phyloP scores from a whole-genome alignment of 1,140 invertebrate genomes.

The Onthophagus taurus region DNA sequence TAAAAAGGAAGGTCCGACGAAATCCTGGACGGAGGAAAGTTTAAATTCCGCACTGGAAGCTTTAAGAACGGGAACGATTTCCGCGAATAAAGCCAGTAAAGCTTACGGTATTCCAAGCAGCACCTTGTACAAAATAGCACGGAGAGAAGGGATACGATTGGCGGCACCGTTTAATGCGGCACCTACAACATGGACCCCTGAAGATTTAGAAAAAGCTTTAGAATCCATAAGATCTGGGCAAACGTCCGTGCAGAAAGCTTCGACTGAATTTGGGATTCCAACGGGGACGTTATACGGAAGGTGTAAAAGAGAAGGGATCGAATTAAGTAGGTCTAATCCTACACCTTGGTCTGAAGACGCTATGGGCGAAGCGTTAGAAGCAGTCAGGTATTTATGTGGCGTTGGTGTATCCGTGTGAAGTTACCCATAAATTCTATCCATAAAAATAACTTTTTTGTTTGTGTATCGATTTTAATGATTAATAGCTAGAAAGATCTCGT shows the following conservation, averaged over 20 bases:
- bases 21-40: constrained; percentile 80
- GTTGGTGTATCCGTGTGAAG: too few relatives aligned
- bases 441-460: too few relatives aligned
- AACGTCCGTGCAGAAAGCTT: constrained; percentile 76
- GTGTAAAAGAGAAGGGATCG: constrained; percentile 81
- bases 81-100: constrained; percentile 83
- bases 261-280: constrained; percentile 75
- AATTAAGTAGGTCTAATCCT: constrained; percentile 72
- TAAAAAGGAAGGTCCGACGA: constrained; percentile 77
- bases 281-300: constrained; percentile 75
- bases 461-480: too few relatives aligned
- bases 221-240: constrained; percentile 73
- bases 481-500: too few relatives aligned
- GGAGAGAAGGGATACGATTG: constrained; percentile 75
- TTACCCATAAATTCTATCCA: too few relatives aligned
- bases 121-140: constrained; percentile 81
- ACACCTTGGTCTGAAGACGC: constrained; percentile 85
- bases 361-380: constrained; percentile 80
- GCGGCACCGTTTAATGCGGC: constrained; percentile 84
- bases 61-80: constrained; percentile 69
- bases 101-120: constrained; percentile 86
- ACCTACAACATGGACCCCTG: constrained; percentile 77
- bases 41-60: constrained; percentile 71
- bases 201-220: constrained; percentile 71
- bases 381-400: constrained; percentile 56